These are phyloP conservation scores for Augiades crinisus DNA, from an alignment of 2,888 invertebrate species.

Conservation along the genomic window DNA sequence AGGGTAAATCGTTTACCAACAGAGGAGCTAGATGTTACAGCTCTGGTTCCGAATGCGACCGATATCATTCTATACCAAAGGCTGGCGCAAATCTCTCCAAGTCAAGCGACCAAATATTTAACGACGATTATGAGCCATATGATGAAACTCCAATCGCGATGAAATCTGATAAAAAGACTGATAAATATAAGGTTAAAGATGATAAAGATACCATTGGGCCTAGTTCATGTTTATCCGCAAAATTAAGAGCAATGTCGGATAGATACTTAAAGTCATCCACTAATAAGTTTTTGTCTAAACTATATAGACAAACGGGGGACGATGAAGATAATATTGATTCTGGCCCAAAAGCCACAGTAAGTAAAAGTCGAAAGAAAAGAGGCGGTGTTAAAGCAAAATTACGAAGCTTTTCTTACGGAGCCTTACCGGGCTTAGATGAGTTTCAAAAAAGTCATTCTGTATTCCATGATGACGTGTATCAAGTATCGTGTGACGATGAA, in stretches of 20 bases:
- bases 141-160: constrained; percentile 47
- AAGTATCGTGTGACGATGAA: constrained; percentile 75
- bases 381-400: constrained; percentile 77
- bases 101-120: constrained; percentile 79
- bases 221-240: constrained; percentile 85
- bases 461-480: constrained; percentile 82
- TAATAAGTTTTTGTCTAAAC: constrained; percentile 84
- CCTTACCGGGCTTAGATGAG: constrained; percentile 86
- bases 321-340: constrained; percentile 56
- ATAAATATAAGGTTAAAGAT: constrained; percentile 69
- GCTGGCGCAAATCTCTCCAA: constrained; percentile 70
- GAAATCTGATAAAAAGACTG: constrained; percentile 73
- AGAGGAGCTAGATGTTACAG: constrained; percentile 74
- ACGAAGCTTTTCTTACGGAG: constrained; percentile 88
- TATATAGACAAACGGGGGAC: constrained; percentile 79
- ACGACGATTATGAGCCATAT: constrained; percentile 72
- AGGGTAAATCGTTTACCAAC: constrained; percentile 61
- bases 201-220: constrained; percentile 75
- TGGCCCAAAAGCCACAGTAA: constrained; percentile 53
- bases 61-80: constrained; percentile 70
- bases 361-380: constrained; percentile 64
- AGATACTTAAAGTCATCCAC: constrained; percentile 86
- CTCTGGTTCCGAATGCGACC: constrained; percentile 76
- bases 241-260: constrained; percentile 87
- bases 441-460: constrained; percentile 83